phyloP scores from a whole-genome alignment of 2,797 vertebrate genomes.

The Semaprochilodus insignis region DNA sequence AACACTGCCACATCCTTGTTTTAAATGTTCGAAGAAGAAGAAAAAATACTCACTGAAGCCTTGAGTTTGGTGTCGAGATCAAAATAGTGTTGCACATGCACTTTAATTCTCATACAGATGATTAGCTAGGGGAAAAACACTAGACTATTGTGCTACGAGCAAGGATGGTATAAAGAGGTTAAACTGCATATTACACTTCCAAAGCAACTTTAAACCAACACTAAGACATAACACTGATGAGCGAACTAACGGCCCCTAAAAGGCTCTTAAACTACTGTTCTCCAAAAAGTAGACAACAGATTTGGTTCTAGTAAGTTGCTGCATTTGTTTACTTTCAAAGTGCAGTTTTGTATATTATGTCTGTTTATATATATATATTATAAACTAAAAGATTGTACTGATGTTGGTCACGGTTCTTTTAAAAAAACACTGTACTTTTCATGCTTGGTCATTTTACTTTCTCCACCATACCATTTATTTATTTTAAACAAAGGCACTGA shows the following conservation, averaged over 20 bases:
- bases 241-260: slow-evolving; percentile 64
- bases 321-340: slow-evolving; percentile 76
- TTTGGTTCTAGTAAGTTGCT: slow-evolving; percentile 77
- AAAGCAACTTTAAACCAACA: slow-evolving; percentile 63
- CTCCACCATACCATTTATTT: slow-evolving; percentile 88
- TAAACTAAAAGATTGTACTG: slow-evolving; percentile 85
- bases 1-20: slow-evolving; percentile 69
- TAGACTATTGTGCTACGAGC: slow-evolving; percentile 36
- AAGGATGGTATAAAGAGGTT: slow-evolving; percentile 43
- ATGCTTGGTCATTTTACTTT: slow-evolving; percentile 82
- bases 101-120: slow-evolving; percentile 70
- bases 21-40: slow-evolving; percentile 49
- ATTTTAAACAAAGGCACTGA: slow-evolving; percentile 91
- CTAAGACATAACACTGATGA: slow-evolving; percentile 63
- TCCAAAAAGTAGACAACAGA: slow-evolving; percentile 70
- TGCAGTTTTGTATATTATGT: slow-evolving; percentile 80
- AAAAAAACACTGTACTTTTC: slow-evolving; percentile 81
- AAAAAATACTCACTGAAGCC: slow-evolving; percentile 68
- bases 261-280: slow-evolving; percentile 72
- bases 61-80: slow-evolving; percentile 66
- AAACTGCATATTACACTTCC: slow-evolving; percentile 31
- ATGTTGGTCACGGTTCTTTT: slow-evolving; percentile 81
- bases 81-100: slow-evolving; percentile 80
- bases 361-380: slow-evolving; percentile 75
- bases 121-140: slow-evolving; percentile 47